Evolutionary conservation across 2,797 vertebrate species (phyloP), one percentile per base, ranked within the genome.

Genomic region (Aeoliscus strigatus): DNA sequence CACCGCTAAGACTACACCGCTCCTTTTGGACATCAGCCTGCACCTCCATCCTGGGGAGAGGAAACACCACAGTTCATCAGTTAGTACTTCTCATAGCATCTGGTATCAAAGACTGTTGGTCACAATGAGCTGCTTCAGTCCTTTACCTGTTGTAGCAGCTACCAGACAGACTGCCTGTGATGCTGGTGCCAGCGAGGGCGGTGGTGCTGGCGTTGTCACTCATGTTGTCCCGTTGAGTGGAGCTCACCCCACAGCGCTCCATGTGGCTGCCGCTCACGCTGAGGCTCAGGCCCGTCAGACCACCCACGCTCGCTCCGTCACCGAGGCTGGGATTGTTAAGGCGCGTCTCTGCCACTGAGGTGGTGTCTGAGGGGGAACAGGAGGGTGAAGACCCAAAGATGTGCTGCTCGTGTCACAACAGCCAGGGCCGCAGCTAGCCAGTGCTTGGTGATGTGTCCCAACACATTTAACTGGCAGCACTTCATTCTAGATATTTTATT

Each of bases 21-120:
- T 99, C 95, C 60, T 98, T 99, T 83, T 98, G 94, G 13, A 99
- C 90, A 11, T 99, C 96, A 15, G 95, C 96, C 83, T 99, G 96
- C 23, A 99, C 93, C 80, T 99, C 96, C 90, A 99, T 82, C 66
- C 96, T 99, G 51, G 6, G 6, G 27, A 39, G 24, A 17, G 27
- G 51, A 14, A 18, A 10, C 27, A 5, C 27, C 8, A 43, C 7
- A 27, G 27, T 27, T 27, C 4, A 4, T 27, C n/a, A n/a, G n/a
- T n/a, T n/a, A n/a, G n/a, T n/a, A n/a, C n/a, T n/a, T n/a, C n/a
- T n/a, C n/a, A n/a, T n/a, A n/a, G n/a, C n/a, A n/a, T n/a, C n/a
- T n/a, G n/a, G 6, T 21, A 21, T 21, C 18, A 21, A 21, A 21
- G 3, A 21, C 18, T 21, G 18, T n/a, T n/a, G n/a, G n/a, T n/a